Evolutionary conservation across 2,888 invertebrate species (phyloP).

Genomic region (Lepidochitona cinerea): DNA sequence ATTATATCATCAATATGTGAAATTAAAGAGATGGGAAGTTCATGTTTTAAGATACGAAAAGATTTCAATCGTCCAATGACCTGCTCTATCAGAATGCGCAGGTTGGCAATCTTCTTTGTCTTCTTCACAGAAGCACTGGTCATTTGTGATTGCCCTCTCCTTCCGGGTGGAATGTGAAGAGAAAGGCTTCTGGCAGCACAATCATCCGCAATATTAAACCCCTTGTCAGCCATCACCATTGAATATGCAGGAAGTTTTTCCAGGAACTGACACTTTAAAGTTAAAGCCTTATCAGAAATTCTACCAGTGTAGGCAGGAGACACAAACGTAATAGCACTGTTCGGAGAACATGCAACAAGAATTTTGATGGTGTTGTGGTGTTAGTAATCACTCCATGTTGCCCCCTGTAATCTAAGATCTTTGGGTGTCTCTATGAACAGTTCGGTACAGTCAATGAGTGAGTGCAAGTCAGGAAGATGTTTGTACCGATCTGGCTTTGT

Average conservation of each 20-base stretch:
- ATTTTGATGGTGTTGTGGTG: constrained; percentile 40
- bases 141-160: constrained; percentile 31
- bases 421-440: constrained; percentile 29
- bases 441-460: constrained; percentile 20
- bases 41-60: constrained; percentile 29
- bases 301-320: constrained; percentile 31
- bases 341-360: constrained; percentile 31
- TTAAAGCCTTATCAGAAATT: constrained; percentile 31
- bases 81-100: constrained; percentile 37
- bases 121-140: constrained; percentile 23
- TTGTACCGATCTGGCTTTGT: constrained; percentile 22
- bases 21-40: constrained; percentile 29
- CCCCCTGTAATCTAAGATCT: constrained; percentile 23
- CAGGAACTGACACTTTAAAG: constrained; percentile 26
- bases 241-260: constrained; percentile 23
- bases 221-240: constrained; percentile 37
- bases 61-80: constrained; percentile 36
- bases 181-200: constrained; percentile 8
- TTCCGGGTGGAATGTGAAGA: constrained; percentile 30
- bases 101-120: constrained; percentile 34
- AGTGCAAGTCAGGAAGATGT: constrained; percentile 20
- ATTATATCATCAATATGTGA: constrained; percentile 34
- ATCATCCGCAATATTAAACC: constrained; percentile 33
- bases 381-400: constrained; percentile 39
- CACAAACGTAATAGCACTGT: constrained; percentile 28